Conservation (phyloP, 2,113 vertebrate genomes). For the mouse (Mus musculus) region DNA sequence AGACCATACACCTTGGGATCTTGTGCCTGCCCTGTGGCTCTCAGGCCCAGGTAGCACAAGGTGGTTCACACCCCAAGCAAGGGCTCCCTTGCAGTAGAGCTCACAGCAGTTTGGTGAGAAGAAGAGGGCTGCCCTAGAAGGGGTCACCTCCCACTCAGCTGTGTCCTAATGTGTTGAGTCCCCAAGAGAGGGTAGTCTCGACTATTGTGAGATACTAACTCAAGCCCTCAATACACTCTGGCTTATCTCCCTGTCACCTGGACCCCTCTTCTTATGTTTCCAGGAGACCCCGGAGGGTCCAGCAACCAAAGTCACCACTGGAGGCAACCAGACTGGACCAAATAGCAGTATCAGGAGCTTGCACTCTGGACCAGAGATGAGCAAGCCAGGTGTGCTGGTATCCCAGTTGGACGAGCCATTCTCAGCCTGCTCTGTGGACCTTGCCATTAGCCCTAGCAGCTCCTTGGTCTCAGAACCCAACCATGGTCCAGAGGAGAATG, state of each 20-base stretch:
- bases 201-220: neutral
- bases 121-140: neutral
- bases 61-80: neutral
- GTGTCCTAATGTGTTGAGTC: neutral
- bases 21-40: neutral
- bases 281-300: slow-evolving; percentile 47
- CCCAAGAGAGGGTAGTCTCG: neutral
- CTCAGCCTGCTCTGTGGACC: slow-evolving; percentile 55
- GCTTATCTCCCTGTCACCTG: neutral
- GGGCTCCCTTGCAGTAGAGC: neutral
- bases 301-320: neutral
- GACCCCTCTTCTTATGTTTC: slow-evolving; percentile 35
- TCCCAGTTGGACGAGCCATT: neutral
- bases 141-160: neutral
- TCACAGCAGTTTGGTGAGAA: neutral
- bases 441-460: slow-evolving; percentile 69
- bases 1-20: no score
- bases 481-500: slow-evolving; percentile 69
- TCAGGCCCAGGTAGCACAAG: neutral
- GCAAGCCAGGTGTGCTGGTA: slow-evolving; percentile 65
- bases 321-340: neutral
- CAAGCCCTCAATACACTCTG: neutral
- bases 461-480: neutral
- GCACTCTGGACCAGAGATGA: neutral
- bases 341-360: neutral